phyloP scores from a whole-genome alignment of 2,113 vertebrate genomes.

The Malurus melanocephalus region DNA sequence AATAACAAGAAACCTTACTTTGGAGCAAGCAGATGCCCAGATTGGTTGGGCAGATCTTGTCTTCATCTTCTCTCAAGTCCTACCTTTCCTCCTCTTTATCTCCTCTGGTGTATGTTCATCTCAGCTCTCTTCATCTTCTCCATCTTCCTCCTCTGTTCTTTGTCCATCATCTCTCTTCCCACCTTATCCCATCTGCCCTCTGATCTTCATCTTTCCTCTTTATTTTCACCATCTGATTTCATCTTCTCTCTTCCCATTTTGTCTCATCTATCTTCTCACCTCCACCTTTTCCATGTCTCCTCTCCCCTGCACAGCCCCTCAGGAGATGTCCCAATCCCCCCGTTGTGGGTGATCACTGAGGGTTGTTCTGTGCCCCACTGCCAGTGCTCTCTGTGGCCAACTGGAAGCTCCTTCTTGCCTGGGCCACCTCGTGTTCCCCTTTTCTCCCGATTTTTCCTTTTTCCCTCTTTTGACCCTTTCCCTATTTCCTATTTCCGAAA shows the following conservation, averaged over 20 bases:
- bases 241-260: neutral
- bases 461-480: no score
- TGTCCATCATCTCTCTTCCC: neutral
- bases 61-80: neutral
- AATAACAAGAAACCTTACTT: neutral
- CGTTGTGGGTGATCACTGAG: accelerated
- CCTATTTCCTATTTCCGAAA: no score
- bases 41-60: neutral
- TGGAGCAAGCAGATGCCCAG: neutral
- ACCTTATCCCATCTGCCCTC: neutral
- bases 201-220: neutral
- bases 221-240: neutral
- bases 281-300: accelerated
- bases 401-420: neutral
- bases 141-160: neutral
- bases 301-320: neutral
- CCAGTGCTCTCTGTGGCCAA: neutral
- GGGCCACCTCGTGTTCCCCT: neutral
- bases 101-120: accelerated
- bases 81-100: neutral
- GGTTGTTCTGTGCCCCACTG: neutral
- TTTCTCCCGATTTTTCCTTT: no score
- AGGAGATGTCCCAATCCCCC: neutral
- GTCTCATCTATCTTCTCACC: neutral
- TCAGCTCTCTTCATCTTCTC: neutral